Base-by-base conservation (phyloP, 2,113 vertebrate genomes). In the Balaeniceps rex region DNA sequence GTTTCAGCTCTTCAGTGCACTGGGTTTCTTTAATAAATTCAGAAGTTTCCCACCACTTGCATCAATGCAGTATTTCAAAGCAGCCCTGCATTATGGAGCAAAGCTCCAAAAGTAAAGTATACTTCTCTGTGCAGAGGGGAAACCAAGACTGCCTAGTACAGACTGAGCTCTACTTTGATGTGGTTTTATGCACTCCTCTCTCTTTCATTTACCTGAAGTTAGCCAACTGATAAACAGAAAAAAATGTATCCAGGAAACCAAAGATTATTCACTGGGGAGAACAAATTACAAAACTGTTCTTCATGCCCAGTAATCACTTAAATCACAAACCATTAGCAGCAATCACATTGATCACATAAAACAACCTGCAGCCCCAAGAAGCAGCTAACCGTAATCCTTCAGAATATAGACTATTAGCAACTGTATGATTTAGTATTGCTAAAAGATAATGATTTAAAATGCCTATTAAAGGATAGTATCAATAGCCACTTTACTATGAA, bases 181-280 rank as follows among this genome's bases (percentile, higher is more conserved):
- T 8, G 4, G n/a, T 38, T 92, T 88, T 63, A 61, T 68, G 47
- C 66, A 18, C 51, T 81, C 31, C 47, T 57, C 54, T 70, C 80
- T 55, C 64, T 80, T 75, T 94, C 90, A 92, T 95, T 94, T 95
- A 79, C 79, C 79, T 9, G 0, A 96, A 96, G n/a, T 91, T 92
- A 92, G 71, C 77, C 85, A 92, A 86, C 64, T 93, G 87, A 94
- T 96, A 94, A 95, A 97, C 87, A 95, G 58, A 65, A 69, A 71
- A 95, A 95, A 90, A 80, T 10, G 77, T 88, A 93, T 89, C 93
- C 92, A 96, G 75, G 85, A 97, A 97, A 97, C 76, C 36, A 87
- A 90, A 94, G 94, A 93, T 83, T 74, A 93, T 93, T 93, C 88
- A 82, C 65, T 6, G 2, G 64, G 34, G 86, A 92, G 86, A 83